Conservation (phyloP, 1,140 invertebrate genomes). For the Trichonephila inaurata region DNA sequence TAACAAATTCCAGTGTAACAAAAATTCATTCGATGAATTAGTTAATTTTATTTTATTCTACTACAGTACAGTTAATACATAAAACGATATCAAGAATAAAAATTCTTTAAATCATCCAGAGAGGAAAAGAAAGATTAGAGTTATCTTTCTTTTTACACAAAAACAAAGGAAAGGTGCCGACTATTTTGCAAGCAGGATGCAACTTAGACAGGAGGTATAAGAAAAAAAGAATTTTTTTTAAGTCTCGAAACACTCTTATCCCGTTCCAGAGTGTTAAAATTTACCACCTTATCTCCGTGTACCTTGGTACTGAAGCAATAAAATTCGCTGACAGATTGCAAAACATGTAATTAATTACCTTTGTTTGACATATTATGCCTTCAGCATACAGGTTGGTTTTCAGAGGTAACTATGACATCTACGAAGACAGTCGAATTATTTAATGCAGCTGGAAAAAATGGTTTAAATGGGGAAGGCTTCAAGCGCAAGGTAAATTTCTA, state of each 20-base stretch:
- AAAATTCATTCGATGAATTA: no score
- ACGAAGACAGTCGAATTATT: not conserved
- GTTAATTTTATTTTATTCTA: no score
- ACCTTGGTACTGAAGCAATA: not conserved
- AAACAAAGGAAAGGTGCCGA: not conserved
- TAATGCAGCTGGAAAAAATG: not conserved
- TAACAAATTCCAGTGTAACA: no score
- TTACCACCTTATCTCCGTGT: not conserved
- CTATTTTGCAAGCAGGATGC: not conserved
- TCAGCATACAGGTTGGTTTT: not conserved
- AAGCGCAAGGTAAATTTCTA: slow-evolving; percentile 14
- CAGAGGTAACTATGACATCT: not conserved
- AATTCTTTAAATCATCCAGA: no score
- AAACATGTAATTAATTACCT: not conserved
- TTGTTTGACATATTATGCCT: not conserved
- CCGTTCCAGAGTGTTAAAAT: slow-evolving; percentile 16
- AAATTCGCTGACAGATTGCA: slow-evolving; percentile 24
- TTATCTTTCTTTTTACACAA: no score
- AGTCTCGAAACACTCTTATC: not conserved
- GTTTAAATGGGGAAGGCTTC: not conserved
- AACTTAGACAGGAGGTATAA: not conserved
- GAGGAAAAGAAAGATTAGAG: no score
- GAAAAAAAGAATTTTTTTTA: no score
- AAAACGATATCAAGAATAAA: no score
- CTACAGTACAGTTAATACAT: no score